Conservation (phyloP, 2,797 vertebrate species). For the Acipenser transmontanus region DNA sequence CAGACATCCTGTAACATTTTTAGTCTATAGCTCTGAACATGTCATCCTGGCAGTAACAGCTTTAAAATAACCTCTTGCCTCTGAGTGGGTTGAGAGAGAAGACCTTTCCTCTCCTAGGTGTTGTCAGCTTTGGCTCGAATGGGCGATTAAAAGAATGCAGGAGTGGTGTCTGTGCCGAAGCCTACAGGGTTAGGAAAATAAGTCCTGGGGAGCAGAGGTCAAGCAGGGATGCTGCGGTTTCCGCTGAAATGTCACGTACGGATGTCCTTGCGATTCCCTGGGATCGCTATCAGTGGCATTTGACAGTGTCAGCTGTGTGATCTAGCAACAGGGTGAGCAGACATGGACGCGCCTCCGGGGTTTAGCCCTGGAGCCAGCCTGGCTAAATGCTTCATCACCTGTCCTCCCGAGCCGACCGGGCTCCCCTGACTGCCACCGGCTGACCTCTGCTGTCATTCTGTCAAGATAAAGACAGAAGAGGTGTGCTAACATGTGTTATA, state of each 20-base stretch:
- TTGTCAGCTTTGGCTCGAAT: not conserved
- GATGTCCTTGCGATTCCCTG: not conserved
- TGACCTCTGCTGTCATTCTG: not conserved
- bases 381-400: not conserved
- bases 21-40: too few relatives aligned
- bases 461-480: too few relatives aligned
- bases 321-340: not conserved
- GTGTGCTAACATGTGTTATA: too few relatives aligned
- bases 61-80: not conserved
- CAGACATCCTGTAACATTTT: too few relatives aligned
- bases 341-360: not conserved
- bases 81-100: not conserved
- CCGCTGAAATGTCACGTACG: not conserved
- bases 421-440: not conserved
- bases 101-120: not conserved
- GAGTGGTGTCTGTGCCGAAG: not conserved
- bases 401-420: not conserved
- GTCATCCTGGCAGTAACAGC: not conserved
- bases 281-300: not conserved
- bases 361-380: not conserved
- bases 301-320: not conserved
- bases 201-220: not conserved
- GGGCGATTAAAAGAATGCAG: not conserved
- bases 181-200: not conserved
- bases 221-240: not conserved